Evolutionary conservation across 2,113 vertebrate genomes (phyloP).

Genomic region (Phrynosoma blainvillii): DNA sequence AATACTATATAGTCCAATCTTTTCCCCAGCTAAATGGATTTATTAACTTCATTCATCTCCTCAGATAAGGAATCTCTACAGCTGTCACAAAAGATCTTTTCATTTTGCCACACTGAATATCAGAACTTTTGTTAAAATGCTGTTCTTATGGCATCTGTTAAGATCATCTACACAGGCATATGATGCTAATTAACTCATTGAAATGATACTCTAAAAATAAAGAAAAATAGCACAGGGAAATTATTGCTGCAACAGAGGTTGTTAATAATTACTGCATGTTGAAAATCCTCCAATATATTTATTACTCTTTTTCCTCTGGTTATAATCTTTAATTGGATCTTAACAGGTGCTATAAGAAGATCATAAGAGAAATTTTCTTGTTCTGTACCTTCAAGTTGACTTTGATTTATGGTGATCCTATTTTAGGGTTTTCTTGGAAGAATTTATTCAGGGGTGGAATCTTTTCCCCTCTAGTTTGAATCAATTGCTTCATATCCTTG

Average conservation of each 20-base stretch:
- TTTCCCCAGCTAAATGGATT: slow-evolving; percentile 22
- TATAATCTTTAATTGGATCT: neutral
- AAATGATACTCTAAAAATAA: slow-evolving; percentile 47
- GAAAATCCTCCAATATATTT: neutral
- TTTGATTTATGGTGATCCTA: no score
- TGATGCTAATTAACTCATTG: slow-evolving; percentile 44
- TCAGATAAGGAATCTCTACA: slow-evolving; percentile 18
- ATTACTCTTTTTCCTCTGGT: slow-evolving; percentile 35
- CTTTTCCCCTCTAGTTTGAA: no score
- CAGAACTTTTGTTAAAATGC: slow-evolving; percentile 24
- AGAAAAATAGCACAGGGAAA: neutral
- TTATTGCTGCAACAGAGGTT: neutral
- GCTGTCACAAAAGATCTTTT: neutral
- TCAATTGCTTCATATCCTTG: no score
- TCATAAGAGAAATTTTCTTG: no score
- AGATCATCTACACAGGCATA: slow-evolving; percentile 33
- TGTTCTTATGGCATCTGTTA: no score
- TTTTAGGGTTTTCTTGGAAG: no score
- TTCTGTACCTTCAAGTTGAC: no score
- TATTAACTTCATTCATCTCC: slow-evolving; percentile 30
- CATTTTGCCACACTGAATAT: slow-evolving; percentile 35
- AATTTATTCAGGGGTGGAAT: no score
- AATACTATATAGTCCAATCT: neutral
- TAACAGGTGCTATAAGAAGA: neutral
- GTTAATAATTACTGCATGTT: slow-evolving; percentile 29